Evolutionary conservation across 2,888 invertebrate genomes (phyloP), one percentile per base, ranked within the genome.

Genomic region (Sphaeridia pumilis): DNA sequence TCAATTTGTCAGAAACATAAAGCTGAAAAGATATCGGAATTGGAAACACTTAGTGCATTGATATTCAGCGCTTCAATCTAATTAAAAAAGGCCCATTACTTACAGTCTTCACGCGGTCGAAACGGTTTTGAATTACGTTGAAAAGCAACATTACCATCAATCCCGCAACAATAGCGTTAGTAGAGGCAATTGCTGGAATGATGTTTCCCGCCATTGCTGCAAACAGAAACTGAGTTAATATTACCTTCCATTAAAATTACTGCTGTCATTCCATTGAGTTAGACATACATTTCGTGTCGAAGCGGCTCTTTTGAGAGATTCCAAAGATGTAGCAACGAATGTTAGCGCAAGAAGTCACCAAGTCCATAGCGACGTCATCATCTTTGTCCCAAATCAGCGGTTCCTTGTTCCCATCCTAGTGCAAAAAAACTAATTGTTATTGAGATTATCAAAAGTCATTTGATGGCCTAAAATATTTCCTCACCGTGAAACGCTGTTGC

Each of bases 121-220:
- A 73, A 47, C 83, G 74, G 0, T 76, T 77, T 46, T 75, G 73
- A 1, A 97, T 74, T 4, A 89, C 77, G 50, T 83, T 80, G 63
- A 92, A 81, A 0, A 87, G 84, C 57, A 92, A 84, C 49, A 94
- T 74, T 0, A 95, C 89, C 1, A 94, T 88, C n/a, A 97, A 75
- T 0, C 94, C 98, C 0, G 95, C 94, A 31, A 98, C 86, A 54
- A 98, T 87, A 0, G 98, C 97, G 70, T 99, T 99, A 1, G 97
- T 95, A 0, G 97, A 94, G 4, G 98, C 97, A 68, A 99, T 97
- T 0, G 98, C 98, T 5, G 98, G 98, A 67, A 99, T 94, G 65
- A 99, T 99, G 71, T 98, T 99, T 17, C 98, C 98, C 0, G 98
- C 98, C 87, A 98, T 97, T 1, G 97, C 26, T 28, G 22, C 20